Base-by-base conservation (phyloP, 2,888 invertebrate species). In the Rhagonycha lutea region DNA sequence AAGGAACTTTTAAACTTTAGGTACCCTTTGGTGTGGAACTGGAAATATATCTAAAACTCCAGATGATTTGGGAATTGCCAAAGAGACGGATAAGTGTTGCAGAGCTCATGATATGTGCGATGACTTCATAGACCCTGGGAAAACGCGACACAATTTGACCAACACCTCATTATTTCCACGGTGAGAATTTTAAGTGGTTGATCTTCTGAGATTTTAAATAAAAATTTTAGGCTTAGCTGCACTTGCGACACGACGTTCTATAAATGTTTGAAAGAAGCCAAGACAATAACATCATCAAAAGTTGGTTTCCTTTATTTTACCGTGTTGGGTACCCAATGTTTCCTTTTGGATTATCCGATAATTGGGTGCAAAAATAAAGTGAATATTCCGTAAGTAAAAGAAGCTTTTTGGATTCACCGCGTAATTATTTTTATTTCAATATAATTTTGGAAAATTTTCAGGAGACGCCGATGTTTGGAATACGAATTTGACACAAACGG, bases 1-100 rank as follows among this genome's bases (percentile, higher is more conserved):
- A n/a, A n/a, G n/a, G n/a, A n/a, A n/a, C n/a, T n/a, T n/a, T n/a
- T n/a, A n/a, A 9, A 61, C 62, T 62, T 62, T 10, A 90, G 95
- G 94, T 2, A 95, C 95, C 0, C 95, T 94, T 87, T 95, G 95
- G 94, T 95, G 95, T 83, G 95, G 95, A 0, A 89, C 92, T 0
- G 95, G 95, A 3, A 91, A 91, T 82, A 85, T 90, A 11, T 93
- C 95, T 0, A 86, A 87, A 0, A 87, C 89, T 80, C 91, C 91
- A 82, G 89, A 92, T 29, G 94, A 95, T 83, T 87, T 94, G 24
- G 95, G 95, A 0, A 80, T 85, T 0, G 89, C 91, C 62, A 83
- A 84, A 8, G 90, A 91, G 63, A 91, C 94, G 0, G 95, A 95
- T 83, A 89, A 87, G 69, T 95, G 95, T 83, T 95, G 95, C 81